phyloP scores from a whole-genome alignment of 1,140 invertebrate genomes.

The Sinonovacula constricta region DNA sequence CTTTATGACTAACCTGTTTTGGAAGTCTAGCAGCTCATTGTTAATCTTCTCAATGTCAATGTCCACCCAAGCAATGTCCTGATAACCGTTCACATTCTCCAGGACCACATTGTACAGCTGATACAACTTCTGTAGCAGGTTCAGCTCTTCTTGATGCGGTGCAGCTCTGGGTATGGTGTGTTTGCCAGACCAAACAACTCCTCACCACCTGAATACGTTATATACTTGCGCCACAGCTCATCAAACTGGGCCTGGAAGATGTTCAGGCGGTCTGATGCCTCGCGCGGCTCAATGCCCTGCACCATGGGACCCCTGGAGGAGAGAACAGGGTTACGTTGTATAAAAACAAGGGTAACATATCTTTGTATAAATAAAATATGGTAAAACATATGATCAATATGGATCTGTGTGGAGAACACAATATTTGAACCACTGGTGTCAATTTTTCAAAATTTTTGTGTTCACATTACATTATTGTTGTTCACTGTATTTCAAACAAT shows the following conservation, averaged over 20 bases:
- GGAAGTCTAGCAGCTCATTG: conserved; percentile 97
- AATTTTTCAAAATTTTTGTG: too few relatives aligned
- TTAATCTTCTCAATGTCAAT: conserved; percentile 99
- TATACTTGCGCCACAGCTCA: conserved; percentile 95
- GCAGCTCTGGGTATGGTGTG: conserved; percentile 95
- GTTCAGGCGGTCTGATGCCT: conserved; percentile 94
- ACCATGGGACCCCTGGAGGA: conserved; percentile 91
- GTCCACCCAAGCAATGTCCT: conserved; percentile 91
- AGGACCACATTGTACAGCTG: conserved; percentile 98
- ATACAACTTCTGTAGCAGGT: conserved; percentile 96
- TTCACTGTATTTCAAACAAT: too few relatives aligned
- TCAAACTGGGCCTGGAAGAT: conserved; percentile 97
- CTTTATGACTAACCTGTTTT: conserved; percentile 93
- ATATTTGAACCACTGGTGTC: too few relatives aligned
- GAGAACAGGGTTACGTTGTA: too few relatives aligned
- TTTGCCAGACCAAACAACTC: conserved; percentile 94
- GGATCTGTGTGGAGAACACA: too few relatives aligned
- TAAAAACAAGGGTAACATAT: too few relatives aligned
- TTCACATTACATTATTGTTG: too few relatives aligned
- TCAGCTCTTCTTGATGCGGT: conserved; percentile 95
- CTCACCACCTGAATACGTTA: conserved; percentile 95
- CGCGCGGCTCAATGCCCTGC: conserved; percentile 90
- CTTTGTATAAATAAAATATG: too few relatives aligned
- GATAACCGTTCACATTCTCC: conserved; percentile 96
- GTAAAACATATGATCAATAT: too few relatives aligned